phyloP scores from a whole-genome alignment of 2,888 invertebrate species.

The Philonicus albiceps region DNA sequence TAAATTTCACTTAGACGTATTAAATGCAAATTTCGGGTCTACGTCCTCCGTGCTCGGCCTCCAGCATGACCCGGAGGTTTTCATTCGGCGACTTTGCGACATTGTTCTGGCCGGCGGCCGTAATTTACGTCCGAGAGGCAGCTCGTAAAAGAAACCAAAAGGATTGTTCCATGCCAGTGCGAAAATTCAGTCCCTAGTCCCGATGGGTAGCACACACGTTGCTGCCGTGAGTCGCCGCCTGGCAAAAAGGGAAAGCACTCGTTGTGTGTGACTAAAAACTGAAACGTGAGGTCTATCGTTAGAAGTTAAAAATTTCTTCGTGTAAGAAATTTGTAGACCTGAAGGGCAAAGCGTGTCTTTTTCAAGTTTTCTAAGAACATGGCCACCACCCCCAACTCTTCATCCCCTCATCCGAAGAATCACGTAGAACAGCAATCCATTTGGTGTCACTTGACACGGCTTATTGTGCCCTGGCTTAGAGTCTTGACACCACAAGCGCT shows the following conservation, averaged over 20 bases:
- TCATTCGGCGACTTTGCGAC: neutral
- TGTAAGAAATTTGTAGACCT: conserved; percentile 5
- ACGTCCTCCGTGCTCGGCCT: neutral
- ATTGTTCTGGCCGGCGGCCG: neutral
- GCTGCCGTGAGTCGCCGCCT: neutral
- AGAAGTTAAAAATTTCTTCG: neutral
- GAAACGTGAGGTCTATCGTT: neutral
- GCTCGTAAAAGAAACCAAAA: neutral
- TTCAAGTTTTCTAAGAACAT: neutral
- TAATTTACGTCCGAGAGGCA: neutral
- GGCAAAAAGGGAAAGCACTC: neutral
- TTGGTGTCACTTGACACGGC: conserved; percentile 24
- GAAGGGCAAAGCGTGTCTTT: neutral
- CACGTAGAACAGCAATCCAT: conserved; percentile 19
- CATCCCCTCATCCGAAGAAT: neutral
- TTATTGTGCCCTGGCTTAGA: neutral
- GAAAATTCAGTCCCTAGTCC: neutral
- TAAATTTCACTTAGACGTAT: conserved; percentile 34
- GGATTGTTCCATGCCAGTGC: neutral
- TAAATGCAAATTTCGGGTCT: conserved; percentile 40
- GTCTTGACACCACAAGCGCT: neutral
- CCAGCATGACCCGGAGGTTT: neutral
- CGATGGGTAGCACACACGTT: neutral
- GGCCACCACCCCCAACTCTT: neutral
- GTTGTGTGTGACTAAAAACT: neutral